Conservation (phyloP, 1,140 invertebrate species). For the Leptinotarsa undecemlineata region DNA sequence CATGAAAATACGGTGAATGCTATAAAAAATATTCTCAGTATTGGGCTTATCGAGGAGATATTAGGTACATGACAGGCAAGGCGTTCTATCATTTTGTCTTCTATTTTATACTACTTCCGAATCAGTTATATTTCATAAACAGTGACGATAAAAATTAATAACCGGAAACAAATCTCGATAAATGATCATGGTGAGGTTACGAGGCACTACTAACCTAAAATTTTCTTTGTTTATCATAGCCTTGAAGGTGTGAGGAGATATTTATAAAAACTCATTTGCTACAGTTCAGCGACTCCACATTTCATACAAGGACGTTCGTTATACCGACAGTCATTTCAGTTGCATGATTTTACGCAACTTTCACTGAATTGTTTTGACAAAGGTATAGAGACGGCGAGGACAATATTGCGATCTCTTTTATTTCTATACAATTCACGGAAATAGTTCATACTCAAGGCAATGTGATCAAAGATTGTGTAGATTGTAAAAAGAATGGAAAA, state of each 20-base stretch:
- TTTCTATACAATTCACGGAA: too few relatives aligned
- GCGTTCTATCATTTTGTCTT: too few relatives aligned
- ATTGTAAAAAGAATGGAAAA: too few relatives aligned
- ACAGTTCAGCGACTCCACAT: constrained; percentile 5
- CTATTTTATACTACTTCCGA: too few relatives aligned
- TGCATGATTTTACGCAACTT: constrained; percentile 8
- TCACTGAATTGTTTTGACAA: not conserved
- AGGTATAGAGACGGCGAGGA: not conserved
- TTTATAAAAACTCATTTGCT: not conserved
- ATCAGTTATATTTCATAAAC: too few relatives aligned
- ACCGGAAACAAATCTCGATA: not conserved
- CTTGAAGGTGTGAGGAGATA: not conserved
- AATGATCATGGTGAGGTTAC: not conserved
- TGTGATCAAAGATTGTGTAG: too few relatives aligned
- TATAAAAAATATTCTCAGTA: too few relatives aligned
- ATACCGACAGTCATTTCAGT: constrained; percentile 3
- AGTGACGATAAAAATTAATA: not conserved
- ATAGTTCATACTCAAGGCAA: too few relatives aligned
- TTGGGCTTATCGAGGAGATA: too few relatives aligned
- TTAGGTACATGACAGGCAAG: too few relatives aligned
- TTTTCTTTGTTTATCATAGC: not conserved
- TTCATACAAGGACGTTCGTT: constrained; percentile 1
- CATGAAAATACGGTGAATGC: too few relatives aligned
- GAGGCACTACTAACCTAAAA: not conserved
- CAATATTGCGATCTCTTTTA: too few relatives aligned